Base-by-base conservation (phyloP, 1,140 invertebrate species). In the Ostrea denselamellosa region DNA sequence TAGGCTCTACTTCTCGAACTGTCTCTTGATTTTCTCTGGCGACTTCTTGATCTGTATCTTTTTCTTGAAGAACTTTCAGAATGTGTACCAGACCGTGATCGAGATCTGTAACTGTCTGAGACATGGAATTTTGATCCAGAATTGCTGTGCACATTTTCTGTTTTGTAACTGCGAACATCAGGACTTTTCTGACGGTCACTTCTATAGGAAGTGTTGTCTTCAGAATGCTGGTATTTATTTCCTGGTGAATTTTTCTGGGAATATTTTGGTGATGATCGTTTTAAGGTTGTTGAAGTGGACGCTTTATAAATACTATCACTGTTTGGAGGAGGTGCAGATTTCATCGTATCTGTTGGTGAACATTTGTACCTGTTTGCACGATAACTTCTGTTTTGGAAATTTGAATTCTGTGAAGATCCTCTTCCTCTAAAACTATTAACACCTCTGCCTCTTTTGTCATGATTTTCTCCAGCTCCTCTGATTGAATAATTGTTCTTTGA, bases 11-110 rank as follows among this genome's bases (percentile, higher is more conserved):
- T 77, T 25, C 14, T 34, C 9, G 25, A 77, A 25, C 14, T 7
- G 5, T 62, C 56, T n/a, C n/a, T 62, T 0, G 56, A 62, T 19
- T 19, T 62, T 62, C 56, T 28, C 9, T 34, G 68, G 28, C 10
- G 9, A 12, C 28, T 12, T 28, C 25, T 12, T 28, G 68, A 77
- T 28, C 10, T 28, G 28, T 12, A 77, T 34, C 68, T 9, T 4
- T 77, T 77, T 77, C 68, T 22, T 22, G 10, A 77, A 77, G 68
- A 25, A 77, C 68, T 77, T 25, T 34, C 22, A 34, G 68, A 77
- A 28, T 34, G 25, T 9, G 9, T 3, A 77, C 68, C 28, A 28
- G 68, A 77, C 12, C 28, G 22, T 34, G 68, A 77, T 34, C 28
- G 22, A 14, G 68, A 77, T 4, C 68, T 28, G 28, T 25, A 77